Evolutionary conservation across 2,113 vertebrate species (phyloP), one percentile per base, ranked within the genome.

Genomic region (Ictalurus furcatus): DNA sequence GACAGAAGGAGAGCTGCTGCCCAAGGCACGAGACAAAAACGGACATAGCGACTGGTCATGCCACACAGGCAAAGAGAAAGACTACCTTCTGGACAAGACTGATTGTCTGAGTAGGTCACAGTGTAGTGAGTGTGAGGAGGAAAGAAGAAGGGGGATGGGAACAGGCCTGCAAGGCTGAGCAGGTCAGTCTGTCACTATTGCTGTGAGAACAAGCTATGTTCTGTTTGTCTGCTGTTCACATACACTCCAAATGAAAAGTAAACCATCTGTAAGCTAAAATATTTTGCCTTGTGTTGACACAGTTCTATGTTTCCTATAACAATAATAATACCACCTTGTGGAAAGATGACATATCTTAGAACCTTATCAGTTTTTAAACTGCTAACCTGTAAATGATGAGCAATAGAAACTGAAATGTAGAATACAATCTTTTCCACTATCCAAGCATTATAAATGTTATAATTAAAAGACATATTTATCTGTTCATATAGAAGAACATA

Each of bases 1-100:
- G 73, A 79, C 85, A 87, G 85, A 76, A 84, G 34, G 34, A 30
- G 37, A 59, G 56, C 71, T 59, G 73, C 14, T 17, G 85, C 85
- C 85, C 61, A 37, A 88, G 54, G 80, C 52, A n/a, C 14, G 37
- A 88, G 81, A 84, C 67, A 48, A 23, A 67, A 40, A 74, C 14
- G 21, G 25, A 44, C 5, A 5, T 6, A 19, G 52, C 3, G 25
- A 84, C 67, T 34, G 30, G 81, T 76, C 81, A 63, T n/a, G 74
- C 67, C 17, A 56, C 48, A 71, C n/a, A n/a, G 30, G 13, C n/a
- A 82, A 88, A 48, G 17, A 11, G 11, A 40, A 23, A 63, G 34
- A 19, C n/a, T 17, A 69, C 52, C 30, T 40, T 84, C 28, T 71
- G 87, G 81, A 44, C 56, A 34, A 84, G 37, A 14, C 56, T 73